phyloP scores from a whole-genome alignment of 2,113 vertebrate species.

The Struthidea cinerea region DNA sequence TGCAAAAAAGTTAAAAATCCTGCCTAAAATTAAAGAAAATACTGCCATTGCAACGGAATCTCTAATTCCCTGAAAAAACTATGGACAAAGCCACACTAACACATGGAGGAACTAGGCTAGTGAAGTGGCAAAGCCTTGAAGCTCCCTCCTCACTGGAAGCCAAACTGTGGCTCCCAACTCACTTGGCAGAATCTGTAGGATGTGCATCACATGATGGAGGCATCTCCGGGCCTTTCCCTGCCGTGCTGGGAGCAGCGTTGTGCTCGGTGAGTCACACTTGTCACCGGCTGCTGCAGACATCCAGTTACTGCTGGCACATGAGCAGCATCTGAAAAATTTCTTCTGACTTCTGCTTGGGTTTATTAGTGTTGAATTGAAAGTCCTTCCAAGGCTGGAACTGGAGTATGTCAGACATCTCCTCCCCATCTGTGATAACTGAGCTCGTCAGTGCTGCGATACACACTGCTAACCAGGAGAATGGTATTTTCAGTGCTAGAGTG shows the following conservation, averaged over 20 bases:
- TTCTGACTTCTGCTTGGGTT: background rate
- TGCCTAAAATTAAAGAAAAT: background rate
- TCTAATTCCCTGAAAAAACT: background rate
- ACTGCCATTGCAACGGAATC: background rate
- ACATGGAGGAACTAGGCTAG: background rate
- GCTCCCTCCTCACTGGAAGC: background rate
- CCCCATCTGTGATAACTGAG: background rate
- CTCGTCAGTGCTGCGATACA: accelerated
- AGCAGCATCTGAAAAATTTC: background rate
- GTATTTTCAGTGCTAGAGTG: background rate
- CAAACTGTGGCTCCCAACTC: accelerated
- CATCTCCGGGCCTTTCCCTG: accelerated
- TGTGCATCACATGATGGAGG: accelerated
- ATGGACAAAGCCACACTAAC: background rate
- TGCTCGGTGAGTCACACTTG: accelerated
- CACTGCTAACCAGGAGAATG: background rate
- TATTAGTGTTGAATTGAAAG: background rate
- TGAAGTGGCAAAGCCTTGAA: background rate
- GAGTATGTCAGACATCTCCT: background rate
- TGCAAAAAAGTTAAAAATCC: background rate
- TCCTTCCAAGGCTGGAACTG: background rate
- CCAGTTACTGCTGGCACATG: background rate
- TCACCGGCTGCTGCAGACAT: background rate
- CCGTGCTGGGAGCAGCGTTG: accelerated
- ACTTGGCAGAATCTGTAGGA: background rate